These are phyloP conservation scores for Sphenodon punctatus DNA, from an alignment of 2,797 vertebrate species.

Conservation along the genomic window DNA sequence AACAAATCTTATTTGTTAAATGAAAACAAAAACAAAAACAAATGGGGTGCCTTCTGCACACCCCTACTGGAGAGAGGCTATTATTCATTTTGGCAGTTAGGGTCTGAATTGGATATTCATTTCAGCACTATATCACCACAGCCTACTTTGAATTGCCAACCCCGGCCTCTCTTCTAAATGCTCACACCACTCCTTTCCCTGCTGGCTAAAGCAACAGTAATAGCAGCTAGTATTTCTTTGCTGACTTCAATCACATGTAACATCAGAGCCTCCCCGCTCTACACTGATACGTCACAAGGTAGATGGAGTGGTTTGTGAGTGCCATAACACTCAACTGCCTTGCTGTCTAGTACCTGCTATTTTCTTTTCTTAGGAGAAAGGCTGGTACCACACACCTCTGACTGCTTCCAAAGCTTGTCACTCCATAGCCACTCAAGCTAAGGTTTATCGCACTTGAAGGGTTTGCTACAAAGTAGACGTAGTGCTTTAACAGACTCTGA, in stretches of 20 bases:
- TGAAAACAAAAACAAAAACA: too few species aligned
- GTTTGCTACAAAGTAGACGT: background rate
- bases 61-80: too few species aligned
- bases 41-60: too few species aligned
- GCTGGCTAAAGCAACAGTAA: background rate
- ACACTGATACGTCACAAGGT: background rate
- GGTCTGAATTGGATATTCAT: too few species aligned
- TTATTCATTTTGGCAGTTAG: too few species aligned
- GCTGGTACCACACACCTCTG: background rate
- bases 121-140: too few species aligned
- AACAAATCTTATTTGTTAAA: too few species aligned
- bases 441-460: background rate
- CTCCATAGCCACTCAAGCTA: background rate
- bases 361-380: slow-evolving; percentile 11
- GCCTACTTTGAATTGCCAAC: too few species aligned
- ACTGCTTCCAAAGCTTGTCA: background rate
- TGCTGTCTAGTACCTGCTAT: slow-evolving; percentile 12
- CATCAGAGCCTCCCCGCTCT: background rate
- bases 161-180: too few species aligned
- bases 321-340: background rate
- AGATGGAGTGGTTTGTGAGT: background rate
- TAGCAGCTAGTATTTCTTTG: background rate
- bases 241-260: background rate
- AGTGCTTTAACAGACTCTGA: background rate
- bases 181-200: slow-evolving; percentile 6